These are phyloP conservation scores for Chlorocebus sabaeus DNA, from an alignment of 2,113 vertebrate species.

Conservation along the genomic window DNA sequence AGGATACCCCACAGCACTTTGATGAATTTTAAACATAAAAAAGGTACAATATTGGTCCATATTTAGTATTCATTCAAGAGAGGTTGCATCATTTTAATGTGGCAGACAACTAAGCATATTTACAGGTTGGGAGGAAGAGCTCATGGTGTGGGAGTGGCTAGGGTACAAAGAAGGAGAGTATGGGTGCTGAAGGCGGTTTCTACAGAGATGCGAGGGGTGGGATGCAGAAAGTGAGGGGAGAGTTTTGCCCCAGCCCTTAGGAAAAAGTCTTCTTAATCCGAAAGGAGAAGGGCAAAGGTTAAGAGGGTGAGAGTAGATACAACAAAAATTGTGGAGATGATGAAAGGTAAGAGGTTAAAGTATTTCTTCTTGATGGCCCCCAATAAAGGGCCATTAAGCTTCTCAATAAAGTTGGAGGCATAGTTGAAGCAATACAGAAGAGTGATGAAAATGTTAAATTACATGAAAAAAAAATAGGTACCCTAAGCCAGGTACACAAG, in stretches of 20 bases:
- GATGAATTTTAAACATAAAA: neutral
- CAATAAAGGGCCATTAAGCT: no score
- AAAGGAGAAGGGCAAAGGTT: neutral
- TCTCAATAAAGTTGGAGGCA: neutral
- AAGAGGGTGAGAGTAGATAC: neutral
- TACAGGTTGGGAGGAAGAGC: neutral
- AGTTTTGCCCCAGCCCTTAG: neutral
- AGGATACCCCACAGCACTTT: neutral
- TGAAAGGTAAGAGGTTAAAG: neutral
- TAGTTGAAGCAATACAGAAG: neutral
- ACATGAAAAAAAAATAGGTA: neutral
- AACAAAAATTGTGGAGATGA: neutral
- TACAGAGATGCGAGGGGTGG: neutral
- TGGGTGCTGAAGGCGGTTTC: neutral
- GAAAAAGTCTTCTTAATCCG: neutral
- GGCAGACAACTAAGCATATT: neutral
- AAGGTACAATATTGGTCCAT: neutral
- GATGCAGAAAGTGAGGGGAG: neutral
- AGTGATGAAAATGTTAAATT: neutral
- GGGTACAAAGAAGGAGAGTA: neutral
- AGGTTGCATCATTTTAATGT: neutral
- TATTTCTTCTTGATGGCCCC: neutral
- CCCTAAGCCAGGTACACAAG: neutral
- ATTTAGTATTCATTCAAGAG: neutral
- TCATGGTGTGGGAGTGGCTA: fast-evolving